phyloP scores from a whole-genome alignment of 2,797 vertebrate species.

The Pangasius larnaudii region DNA sequence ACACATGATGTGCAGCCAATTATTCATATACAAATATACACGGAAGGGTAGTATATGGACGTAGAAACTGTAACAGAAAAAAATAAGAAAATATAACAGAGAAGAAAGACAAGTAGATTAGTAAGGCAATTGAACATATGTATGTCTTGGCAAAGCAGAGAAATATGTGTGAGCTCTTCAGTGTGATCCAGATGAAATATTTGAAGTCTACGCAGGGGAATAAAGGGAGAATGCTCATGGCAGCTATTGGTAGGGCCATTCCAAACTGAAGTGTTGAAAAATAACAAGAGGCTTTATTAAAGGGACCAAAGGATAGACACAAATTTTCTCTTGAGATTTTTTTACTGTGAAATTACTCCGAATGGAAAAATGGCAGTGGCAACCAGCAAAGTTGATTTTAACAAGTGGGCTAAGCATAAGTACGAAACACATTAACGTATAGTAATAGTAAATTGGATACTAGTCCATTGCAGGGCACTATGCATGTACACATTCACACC shows the following conservation, averaged over 20 bases:
- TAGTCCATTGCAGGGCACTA: neutral
- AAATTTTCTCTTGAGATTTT: neutral
- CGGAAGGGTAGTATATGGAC: neutral
- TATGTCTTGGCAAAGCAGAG: slow-evolving; percentile 53
- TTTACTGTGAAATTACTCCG: neutral
- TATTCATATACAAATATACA: neutral
- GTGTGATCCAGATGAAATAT: slow-evolving; percentile 56
- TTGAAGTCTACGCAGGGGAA: slow-evolving; percentile 51
- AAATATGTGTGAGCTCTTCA: slow-evolving; percentile 22
- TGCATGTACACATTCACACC: neutral
- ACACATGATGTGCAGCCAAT: neutral
- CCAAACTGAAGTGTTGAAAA: slow-evolving; percentile 1
- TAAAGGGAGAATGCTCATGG: slow-evolving; percentile 53
- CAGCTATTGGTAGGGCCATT: neutral
- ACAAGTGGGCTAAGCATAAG: neutral
- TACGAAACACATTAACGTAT: neutral
- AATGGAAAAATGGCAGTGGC: neutral
- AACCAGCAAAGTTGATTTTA: neutral
- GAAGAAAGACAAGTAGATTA: slow-evolving; percentile 15
- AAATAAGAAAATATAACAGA: neutral
- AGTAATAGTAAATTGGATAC: neutral
- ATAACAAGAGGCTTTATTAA: neutral
- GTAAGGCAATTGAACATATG: slow-evolving; percentile 43
- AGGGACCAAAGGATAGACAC: neutral
- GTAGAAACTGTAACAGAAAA: slow-evolving; percentile 3